Evolutionary conservation across 53 echinoderm and acorn worm genomes (phyloP).

Genomic region (Henricia sp.): DNA sequence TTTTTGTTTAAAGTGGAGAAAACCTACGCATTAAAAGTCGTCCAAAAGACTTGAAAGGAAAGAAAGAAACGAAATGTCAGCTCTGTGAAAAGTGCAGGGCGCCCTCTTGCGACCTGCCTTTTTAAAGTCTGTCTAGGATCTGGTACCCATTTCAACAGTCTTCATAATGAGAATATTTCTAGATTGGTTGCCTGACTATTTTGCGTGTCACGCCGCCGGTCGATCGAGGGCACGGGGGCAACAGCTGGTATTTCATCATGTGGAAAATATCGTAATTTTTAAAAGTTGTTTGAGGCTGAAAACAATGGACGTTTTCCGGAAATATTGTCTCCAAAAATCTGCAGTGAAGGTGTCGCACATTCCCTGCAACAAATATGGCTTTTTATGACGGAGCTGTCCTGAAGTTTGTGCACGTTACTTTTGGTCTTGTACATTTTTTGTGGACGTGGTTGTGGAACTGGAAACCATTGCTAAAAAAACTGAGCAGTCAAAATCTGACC

Average conservation of each 20-base stretch:
- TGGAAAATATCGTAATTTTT: not conserved
- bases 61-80: too few relatives aligned
- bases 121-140: not conserved
- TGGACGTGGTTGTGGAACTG: conserved; percentile 31
- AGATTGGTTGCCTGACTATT: conserved; percentile 3
- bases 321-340: not conserved
- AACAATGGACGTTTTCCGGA: conserved; percentile 20
- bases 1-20: too few relatives aligned
- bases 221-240: not conserved
- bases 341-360: not conserved
- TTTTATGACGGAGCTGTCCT: conserved; percentile 63
- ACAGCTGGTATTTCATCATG: conserved; percentile 30
- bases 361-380: conserved; percentile 43
- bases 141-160: too few relatives aligned
- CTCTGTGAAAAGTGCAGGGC: too few relatives aligned
- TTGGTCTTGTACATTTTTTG: not conserved
- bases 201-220: not conserved
- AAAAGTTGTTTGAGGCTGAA: not conserved
- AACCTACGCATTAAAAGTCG: too few relatives aligned
- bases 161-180: too few relatives aligned
- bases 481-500: conserved; percentile 11
- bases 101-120: not conserved
- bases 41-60: too few relatives aligned
- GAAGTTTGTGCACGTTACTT: conserved; percentile 30
- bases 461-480: conserved; percentile 27